These are phyloP conservation scores for Rhyacichthys aspro DNA, from an alignment of 2,797 vertebrate species.

Conservation along the genomic window DNA sequence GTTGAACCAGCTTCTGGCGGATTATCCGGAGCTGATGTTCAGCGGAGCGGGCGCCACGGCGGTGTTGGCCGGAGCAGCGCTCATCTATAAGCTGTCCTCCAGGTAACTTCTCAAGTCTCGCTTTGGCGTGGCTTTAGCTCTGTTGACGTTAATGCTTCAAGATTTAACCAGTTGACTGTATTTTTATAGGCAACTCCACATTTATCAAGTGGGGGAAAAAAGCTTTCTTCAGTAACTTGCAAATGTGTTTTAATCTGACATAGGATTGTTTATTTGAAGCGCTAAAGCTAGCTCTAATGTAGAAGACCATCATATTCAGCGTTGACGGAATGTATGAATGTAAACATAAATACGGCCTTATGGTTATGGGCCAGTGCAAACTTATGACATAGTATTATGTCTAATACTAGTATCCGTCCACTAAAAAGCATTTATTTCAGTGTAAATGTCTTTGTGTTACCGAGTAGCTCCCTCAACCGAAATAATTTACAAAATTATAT, in stretches of 20 bases:
- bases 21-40: conserved; percentile 82
- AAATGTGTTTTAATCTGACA: no score
- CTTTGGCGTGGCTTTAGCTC: conserved; percentile 6
- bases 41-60: conserved; percentile 86
- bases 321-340: no score
- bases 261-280: no score
- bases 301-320: neutral
- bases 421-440: no score
- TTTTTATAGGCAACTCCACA: neutral
- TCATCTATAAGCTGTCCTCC: conserved; percentile 86
- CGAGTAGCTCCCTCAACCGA: no score
- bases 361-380: no score
- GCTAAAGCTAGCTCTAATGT: neutral
- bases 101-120: conserved; percentile 75
- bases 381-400: no score
- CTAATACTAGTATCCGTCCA: no score
- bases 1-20: conserved; percentile 75
- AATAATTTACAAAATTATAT: neutral
- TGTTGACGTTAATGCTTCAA: fast-evolving
- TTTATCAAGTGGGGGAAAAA: no score
- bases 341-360: no score
- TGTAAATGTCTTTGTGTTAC: no score
- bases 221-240: no score
- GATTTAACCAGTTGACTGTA: neutral
- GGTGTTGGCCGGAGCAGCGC: conserved; percentile 82